phyloP scores from a whole-genome alignment of 2,888 invertebrate species.

The Nyleta sp. region DNA sequence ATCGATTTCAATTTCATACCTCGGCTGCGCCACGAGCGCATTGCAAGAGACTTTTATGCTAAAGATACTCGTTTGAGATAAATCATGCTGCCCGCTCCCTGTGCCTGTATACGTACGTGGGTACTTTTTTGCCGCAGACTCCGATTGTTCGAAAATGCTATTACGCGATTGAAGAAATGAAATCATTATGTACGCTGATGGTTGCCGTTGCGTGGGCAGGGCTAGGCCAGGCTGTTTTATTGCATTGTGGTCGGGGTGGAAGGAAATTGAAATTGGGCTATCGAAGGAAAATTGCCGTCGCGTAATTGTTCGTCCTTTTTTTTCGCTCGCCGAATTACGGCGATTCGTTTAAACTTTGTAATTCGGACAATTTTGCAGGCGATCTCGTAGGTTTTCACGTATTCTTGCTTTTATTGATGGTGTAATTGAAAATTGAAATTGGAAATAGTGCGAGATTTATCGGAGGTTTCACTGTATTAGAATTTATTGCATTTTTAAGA shows the following conservation, averaged over 20 bases:
- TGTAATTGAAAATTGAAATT: neutral
- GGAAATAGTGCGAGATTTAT: neutral
- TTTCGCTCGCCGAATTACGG: slow-evolving; percentile 7
- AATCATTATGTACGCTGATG: slow-evolving; percentile 39
- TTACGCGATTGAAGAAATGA: slow-evolving; percentile 47
- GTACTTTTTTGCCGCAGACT: slow-evolving; percentile 20
- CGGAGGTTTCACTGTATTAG: neutral
- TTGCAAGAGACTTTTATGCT: slow-evolving; percentile 44
- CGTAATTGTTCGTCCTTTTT: slow-evolving; percentile 27
- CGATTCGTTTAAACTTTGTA: slow-evolving; percentile 16
- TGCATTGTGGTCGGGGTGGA: slow-evolving; percentile 7
- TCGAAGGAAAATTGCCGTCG: slow-evolving; percentile 15
- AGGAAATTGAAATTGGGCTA: slow-evolving; percentile 37
- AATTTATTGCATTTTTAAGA: no score
- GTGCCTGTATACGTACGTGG: neutral
- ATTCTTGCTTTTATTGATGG: neutral
- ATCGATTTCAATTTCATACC: slow-evolving; percentile 60
- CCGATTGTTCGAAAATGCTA: slow-evolving; percentile 22
- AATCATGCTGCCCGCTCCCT: slow-evolving; percentile 28
- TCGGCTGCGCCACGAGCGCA: slow-evolving; percentile 28
- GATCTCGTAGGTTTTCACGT: neutral
- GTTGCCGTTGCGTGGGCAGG: slow-evolving; percentile 24
- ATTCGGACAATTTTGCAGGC: neutral
- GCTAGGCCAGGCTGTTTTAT: slow-evolving; percentile 12
- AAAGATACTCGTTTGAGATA: slow-evolving; percentile 51